Percentiles rank a stretch among this genome's conserved stretches.
Evolutionary conservation across 2,888 invertebrate genomes (phyloP).

Genomic region (Cryptophagus acutangulus): DNA sequence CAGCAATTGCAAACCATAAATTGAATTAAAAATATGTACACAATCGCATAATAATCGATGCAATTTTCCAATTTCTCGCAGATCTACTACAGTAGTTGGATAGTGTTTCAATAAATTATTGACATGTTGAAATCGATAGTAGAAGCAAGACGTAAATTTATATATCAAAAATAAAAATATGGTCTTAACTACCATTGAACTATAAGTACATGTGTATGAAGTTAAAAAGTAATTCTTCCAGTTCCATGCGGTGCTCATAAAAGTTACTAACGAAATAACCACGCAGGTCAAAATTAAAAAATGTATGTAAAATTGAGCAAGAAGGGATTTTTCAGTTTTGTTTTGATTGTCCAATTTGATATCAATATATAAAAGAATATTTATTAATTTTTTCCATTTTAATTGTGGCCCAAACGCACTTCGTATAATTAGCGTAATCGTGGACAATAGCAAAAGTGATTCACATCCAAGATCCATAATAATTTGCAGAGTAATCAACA

Average conservation of each 20-base stretch:
- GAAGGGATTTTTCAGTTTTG: too few species aligned
- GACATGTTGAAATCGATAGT: not conserved
- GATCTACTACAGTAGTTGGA: not conserved
- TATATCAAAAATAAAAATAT: not conserved
- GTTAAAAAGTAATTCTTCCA: not conserved
- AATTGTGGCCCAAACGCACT: not conserved
- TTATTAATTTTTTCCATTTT: conserved; percentile 4
- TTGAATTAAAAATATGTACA: not conserved
- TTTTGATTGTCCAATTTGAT: not conserved
- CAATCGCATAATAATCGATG: not conserved
- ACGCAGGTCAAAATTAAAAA: too few species aligned
- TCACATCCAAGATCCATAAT: not conserved
- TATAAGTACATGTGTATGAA: too few species aligned
- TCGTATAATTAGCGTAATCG: not conserved
- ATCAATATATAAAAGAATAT: not conserved
- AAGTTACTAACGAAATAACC: too few species aligned
- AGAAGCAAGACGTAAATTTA: not conserved
- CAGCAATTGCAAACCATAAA: not conserved
- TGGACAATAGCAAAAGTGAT: not conserved
- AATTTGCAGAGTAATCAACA: too few species aligned
- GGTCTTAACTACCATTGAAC: too few species aligned
- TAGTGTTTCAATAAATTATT: not conserved
- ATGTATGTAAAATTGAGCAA: too few species aligned
- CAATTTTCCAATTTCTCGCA: not conserved
- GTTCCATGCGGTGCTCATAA: not conserved